Evolutionary conservation across 2,888 invertebrate genomes (phyloP).

Genomic region (Apomyelois bistriatella): DNA sequence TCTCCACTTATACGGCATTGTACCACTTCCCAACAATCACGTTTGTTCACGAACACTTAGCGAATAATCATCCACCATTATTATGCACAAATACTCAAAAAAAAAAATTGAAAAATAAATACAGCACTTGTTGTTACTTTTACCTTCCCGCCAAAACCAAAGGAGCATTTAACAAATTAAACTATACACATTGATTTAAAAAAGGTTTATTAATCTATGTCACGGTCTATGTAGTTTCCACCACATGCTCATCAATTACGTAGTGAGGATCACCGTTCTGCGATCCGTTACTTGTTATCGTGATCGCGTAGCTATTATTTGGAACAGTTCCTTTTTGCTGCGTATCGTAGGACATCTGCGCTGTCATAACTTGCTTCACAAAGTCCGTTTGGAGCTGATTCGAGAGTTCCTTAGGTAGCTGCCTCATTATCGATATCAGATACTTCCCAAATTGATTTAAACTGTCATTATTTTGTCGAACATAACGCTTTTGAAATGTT

Average conservation of each 20-base stretch:
- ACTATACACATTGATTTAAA: not conserved
- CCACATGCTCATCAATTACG: not conserved
- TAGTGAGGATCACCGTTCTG: conserved; percentile 13
- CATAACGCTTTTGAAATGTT: conserved; percentile 20
- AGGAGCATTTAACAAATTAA: too few species aligned
- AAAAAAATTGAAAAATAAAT: too few species aligned
- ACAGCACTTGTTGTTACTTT: too few species aligned
- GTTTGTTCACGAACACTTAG: too few species aligned
- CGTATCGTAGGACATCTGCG: conserved; percentile 15
- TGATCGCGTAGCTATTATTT: conserved; percentile 21
- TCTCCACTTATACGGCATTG: too few species aligned
- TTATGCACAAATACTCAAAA: too few species aligned
- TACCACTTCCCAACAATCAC: too few species aligned
- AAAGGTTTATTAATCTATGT: not conserved
- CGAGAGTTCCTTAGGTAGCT: conserved; percentile 36
- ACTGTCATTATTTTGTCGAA: conserved; percentile 22
- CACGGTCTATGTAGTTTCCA: not conserved
- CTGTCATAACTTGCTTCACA: conserved; percentile 28
- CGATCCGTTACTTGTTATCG: conserved; percentile 26
- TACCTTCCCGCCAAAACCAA: too few species aligned
- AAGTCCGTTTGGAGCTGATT: conserved; percentile 41
- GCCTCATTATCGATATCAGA: conserved; percentile 34
- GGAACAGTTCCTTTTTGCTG: conserved; percentile 5
- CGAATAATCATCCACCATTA: too few species aligned
- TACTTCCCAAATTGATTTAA: conserved; percentile 42